Conservation (phyloP, 2,113 vertebrate genomes). For the Cottus gobio region DNA sequence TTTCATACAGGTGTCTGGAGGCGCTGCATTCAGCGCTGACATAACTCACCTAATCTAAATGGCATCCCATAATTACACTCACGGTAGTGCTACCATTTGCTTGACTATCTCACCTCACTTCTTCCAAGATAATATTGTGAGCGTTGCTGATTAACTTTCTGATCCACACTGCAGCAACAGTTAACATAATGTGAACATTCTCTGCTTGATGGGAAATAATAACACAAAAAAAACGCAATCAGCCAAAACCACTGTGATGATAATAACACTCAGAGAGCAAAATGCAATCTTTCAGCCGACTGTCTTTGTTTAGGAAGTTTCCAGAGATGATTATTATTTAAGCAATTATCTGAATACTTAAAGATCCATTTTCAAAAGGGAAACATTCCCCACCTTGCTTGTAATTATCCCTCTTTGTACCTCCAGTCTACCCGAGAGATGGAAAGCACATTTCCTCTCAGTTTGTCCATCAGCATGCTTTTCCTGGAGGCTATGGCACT, state of each 20-base stretch:
- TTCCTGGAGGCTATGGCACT: conserved; percentile 20
- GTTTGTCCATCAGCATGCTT: conserved; percentile 27
- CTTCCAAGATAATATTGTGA: conserved; percentile 20
- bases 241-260: conserved; percentile 57
- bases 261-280: conserved; percentile 68
- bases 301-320: conserved; percentile 73
- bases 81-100: conserved; percentile 34
- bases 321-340: conserved; percentile 70
- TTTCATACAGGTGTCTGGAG: conserved; percentile 40
- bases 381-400: conserved; percentile 54
- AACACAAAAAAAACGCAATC: conserved; percentile 54
- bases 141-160: conserved; percentile 54
- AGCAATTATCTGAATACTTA: conserved; percentile 67
- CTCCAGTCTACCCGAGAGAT: neutral
- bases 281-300: conserved; percentile 73
- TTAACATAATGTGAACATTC: conserved; percentile 67
- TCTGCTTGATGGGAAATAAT: conserved; percentile 68
- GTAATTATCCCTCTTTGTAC: conserved; percentile 39
- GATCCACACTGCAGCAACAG: conserved; percentile 51
- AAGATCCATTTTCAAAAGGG: conserved; percentile 51
- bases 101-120: conserved; percentile 22
- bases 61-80: conserved; percentile 53
- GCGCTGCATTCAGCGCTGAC: conserved; percentile 24
- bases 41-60: conserved; percentile 40
- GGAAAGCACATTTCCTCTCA: conserved; percentile 10